Evolutionary conservation across 2,113 vertebrate genomes (phyloP).

Genomic region (Taxidea taxus): DNA sequence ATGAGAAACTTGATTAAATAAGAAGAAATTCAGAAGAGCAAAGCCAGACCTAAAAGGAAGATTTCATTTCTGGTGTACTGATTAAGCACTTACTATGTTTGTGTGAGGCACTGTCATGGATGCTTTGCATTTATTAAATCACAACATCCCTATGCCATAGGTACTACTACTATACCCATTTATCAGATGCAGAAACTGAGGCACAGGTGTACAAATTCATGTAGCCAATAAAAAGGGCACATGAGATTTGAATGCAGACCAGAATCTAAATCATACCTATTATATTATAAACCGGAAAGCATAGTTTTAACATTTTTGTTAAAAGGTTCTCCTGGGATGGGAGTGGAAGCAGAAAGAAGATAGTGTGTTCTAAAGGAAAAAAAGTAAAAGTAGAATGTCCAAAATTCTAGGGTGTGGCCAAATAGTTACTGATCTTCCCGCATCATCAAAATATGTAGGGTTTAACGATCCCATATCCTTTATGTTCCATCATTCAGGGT

Average conservation of each 20-base stretch:
- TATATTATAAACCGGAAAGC: background rate
- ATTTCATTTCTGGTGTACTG: background rate
- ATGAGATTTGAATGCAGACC: background rate
- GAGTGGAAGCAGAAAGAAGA: background rate
- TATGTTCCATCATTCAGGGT: background rate
- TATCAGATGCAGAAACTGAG: background rate
- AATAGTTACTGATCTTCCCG: background rate
- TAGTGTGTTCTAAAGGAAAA: background rate
- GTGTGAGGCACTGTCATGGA: background rate
- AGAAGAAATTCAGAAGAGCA: background rate
- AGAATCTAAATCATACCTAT: background rate
- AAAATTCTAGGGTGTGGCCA: background rate
- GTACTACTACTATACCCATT: background rate
- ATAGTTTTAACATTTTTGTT: constrained; percentile 7
- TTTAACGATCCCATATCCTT: background rate
- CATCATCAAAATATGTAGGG: background rate
- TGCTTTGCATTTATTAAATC: background rate
- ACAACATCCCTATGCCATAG: background rate
- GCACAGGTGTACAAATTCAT: background rate
- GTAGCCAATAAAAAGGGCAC: background rate
- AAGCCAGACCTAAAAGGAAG: background rate
- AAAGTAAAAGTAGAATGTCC: background rate
- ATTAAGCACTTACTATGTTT: background rate
- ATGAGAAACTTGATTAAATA: background rate
- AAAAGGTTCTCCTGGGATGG: background rate